A percentile compares a stretch with the other conserved stretches of the same genome.
These are phyloP conservation scores for Eremobia ochroleuca DNA, from an alignment of 2,888 invertebrate genomes.

Conservation along the genomic window DNA sequence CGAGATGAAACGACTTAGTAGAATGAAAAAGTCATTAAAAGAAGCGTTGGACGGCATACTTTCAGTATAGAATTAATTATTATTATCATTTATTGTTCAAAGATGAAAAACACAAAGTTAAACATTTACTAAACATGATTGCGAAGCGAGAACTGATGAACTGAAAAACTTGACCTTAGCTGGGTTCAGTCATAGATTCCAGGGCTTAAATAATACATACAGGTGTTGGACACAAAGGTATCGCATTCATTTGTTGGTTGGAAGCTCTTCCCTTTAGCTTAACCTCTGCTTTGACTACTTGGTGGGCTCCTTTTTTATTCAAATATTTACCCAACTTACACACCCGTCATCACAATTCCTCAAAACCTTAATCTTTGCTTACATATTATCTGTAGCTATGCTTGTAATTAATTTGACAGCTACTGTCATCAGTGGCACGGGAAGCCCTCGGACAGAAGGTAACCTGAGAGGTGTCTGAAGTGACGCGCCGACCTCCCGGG, in stretches of 20 bases:
- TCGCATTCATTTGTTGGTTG: background rate
- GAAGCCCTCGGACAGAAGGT: constrained; percentile 27
- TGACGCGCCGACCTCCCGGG: constrained; percentile 54
- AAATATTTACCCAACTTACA: constrained; percentile 8
- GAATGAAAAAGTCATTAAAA: background rate
- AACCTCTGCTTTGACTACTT: background rate
- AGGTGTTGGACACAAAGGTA: background rate
- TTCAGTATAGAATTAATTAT: background rate
- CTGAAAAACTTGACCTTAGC: no score
- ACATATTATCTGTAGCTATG: constrained; percentile 2
- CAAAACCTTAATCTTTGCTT: constrained; percentile 42
- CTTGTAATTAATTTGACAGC: constrained; percentile 54
- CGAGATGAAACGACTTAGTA: background rate
- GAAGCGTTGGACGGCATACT: background rate
- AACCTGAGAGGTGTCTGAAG: constrained; percentile 45
- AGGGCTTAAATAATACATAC: background rate
- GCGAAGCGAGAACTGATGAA: background rate
- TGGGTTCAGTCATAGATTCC: no score
- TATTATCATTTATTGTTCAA: background rate
- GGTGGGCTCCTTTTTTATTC: background rate
- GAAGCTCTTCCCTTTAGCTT: background rate
- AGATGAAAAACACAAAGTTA: background rate
- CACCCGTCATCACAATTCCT: constrained; percentile 41
- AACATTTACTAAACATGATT: background rate
- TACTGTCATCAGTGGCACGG: constrained; percentile 53